phyloP scores from a whole-genome alignment of 2,113 vertebrate species.

The Sorex fumeus region DNA sequence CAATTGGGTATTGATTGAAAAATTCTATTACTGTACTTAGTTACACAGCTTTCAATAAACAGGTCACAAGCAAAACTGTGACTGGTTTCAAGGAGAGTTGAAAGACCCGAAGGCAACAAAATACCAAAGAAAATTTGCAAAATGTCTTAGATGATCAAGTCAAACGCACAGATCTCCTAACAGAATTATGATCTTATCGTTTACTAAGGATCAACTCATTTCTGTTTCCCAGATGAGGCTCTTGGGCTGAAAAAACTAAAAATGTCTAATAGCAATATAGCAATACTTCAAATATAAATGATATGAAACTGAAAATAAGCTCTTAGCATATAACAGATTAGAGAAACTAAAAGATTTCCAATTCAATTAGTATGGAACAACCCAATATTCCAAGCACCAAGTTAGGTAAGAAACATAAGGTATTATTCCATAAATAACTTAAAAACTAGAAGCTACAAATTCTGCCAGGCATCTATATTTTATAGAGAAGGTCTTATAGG shows the following conservation, averaged over 20 bases:
- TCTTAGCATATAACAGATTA: not conserved
- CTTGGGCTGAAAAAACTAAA: not conserved
- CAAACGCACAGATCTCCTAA: not conserved
- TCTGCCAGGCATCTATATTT: not conserved
- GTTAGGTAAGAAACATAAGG: not conserved
- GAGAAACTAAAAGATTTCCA: not conserved
- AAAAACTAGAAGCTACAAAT: not conserved
- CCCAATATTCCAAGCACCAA: not conserved
- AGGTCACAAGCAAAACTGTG: conserved; percentile 63
- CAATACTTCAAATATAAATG: not conserved
- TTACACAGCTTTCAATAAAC: conserved; percentile 82
- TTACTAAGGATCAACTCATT: conserved; percentile 44
- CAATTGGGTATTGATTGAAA: conserved; percentile 85
- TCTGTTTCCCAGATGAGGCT: conserved; percentile 58
- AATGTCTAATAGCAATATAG: conserved; percentile 64
- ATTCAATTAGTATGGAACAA: not conserved
- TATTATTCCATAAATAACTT: not conserved
- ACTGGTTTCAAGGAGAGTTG: conserved; percentile 72
- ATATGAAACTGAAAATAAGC: conserved; percentile 28
- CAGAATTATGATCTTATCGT: conserved; percentile 59
- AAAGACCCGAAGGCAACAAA: conserved; percentile 41
- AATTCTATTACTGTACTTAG: conserved; percentile 83
- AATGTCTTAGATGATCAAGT: not conserved
- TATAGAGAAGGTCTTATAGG: not conserved
- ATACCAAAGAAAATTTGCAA: conserved; percentile 54